Conservation (phyloP, 2,888 invertebrate genomes). For the Oscheius onirici region DNA sequence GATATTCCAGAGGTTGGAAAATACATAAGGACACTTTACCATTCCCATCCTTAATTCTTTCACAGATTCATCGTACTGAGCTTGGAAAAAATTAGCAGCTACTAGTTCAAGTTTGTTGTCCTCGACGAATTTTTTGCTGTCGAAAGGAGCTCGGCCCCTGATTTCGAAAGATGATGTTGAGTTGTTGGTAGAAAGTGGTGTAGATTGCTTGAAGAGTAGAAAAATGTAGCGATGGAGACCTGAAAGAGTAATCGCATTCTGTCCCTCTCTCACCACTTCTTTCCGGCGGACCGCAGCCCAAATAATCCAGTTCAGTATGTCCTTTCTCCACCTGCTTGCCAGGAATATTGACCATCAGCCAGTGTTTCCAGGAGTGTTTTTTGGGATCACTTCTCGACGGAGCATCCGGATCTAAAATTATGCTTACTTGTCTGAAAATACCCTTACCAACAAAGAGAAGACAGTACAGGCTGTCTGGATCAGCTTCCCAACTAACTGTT, state of each 20-base stretch:
- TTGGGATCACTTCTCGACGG: slow-evolving; percentile 83
- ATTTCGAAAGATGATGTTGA: not conserved
- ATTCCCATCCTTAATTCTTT: too few species aligned
- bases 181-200: not conserved
- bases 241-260: not conserved
- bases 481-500: slow-evolving; percentile 77
- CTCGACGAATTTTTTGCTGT: slow-evolving; percentile 80
- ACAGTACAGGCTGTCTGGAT: slow-evolving; percentile 78
- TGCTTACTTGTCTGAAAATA: not conserved
- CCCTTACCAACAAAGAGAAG: slow-evolving; percentile 79
- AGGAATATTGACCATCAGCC: slow-evolving; percentile 88
- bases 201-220: slow-evolving; percentile 76
- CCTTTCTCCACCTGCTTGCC: slow-evolving; percentile 80
- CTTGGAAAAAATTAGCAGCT: slow-evolving; percentile 82
- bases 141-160: slow-evolving; percentile 76
- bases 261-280: slow-evolving; percentile 29
- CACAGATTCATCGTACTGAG: too few species aligned
- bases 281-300: slow-evolving; percentile 84
- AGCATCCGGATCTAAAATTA: slow-evolving; percentile 83
- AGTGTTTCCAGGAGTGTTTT: slow-evolving; percentile 87
- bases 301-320: slow-evolving; percentile 80
- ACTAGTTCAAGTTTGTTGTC: slow-evolving; percentile 84
- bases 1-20: too few species aligned
- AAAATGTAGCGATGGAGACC: slow-evolving; percentile 83
- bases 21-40: too few species aligned